Base-by-base conservation (phyloP, 53 echinoderm and acorn worm species). In the Apostichopus leukothele region DNA sequence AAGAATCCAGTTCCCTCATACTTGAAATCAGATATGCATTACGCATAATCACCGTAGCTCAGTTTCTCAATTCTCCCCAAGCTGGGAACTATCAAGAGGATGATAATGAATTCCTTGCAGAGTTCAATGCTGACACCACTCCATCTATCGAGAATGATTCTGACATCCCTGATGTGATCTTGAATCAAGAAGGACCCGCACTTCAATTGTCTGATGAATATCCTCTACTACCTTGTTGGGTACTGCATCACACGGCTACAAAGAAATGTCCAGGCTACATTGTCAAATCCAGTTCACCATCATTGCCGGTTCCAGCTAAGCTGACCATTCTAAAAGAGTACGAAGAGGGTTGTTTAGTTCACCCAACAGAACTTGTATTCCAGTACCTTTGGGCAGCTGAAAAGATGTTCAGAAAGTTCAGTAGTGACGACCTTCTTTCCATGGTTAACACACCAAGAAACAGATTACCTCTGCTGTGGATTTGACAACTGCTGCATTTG, bases 1-100 rank as follows among this genome's bases (percentile, higher is more conserved):
- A 91, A 86, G 71, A 96, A 96, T 21, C 96, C 93, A 3, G 83
- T 93, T 8, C 96, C 91, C 67, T 77, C 93, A n/a, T 93, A 60
- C 51, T 95, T 6, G 83, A 81, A 54, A 4, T 55, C 7, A 81
- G 9, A 57, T 81, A 81, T 81, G 83, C 60, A 12, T 52, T 93
- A 9, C 75, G 86, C 19, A 83, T 93, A 7, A 96, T 96, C 66
- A 91, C 89, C 11, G 68, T 83, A 7, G 91, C 90, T 3, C 96
- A 96, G 83, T 93, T 91, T 86, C 89, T 96, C 19, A 90, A 87
- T 0, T 54, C 55, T 51, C 7, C 83, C 6, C 21, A 53, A 23
- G 63, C 85, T 13, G 67, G 71, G 5, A 85, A 85, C 85, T 85
- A 85, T 60, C 85, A 85, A 55, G 89, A 78, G 4, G 89, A 78